Evolutionary conservation across 2,888 invertebrate species (phyloP), one percentile per base, ranked within the genome.

Genomic region (Patella caerulea): DNA sequence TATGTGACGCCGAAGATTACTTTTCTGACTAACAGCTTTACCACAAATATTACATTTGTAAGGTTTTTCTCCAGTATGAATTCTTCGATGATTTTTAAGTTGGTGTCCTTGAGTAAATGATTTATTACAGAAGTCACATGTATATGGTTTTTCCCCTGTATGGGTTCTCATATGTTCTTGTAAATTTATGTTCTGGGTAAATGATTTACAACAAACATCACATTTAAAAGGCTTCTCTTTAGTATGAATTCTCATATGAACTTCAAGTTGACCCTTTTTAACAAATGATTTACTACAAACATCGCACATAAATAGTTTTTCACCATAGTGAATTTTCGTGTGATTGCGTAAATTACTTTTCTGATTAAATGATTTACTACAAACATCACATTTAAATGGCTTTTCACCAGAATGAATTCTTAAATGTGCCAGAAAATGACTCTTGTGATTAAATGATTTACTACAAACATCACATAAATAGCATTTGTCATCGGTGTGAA

Each of bases 81-180:
- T 24, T 7, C 65, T 3, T 65, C 65, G 65, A 65, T 65, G 65
- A 14, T 65, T 65, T 14, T 65, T 65, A 19, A 65, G 24, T 65
- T 65, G 19, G 24, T 65, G 19, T 24, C 65, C 12, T 9, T 19
- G 19, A 65, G 19, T 65, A 65, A 65, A 65, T 24, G 24, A 65
- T 65, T 65, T 65, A 19, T 14, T 24, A 65, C 65, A 65, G 14
- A 65, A 65, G 12, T 65, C 65, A 65, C 65, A 65, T 11, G 19
- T 65, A 24, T 24, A 65, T 65, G 65, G 65, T 65, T 65, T 65
- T 14, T 65, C 65, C 24, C 65, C 65, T 24, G 65, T 65, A 65
- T 65, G 65, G 7, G 24, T 65, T 65, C 24, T 65, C 19, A 12
- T 24, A 65, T 65, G 65, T 24, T 19, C 65, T 24, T 65, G 19